These are phyloP conservation scores for Terebella lapidaria DNA, from an alignment of 2,888 invertebrate genomes.

Conservation along the genomic window DNA sequence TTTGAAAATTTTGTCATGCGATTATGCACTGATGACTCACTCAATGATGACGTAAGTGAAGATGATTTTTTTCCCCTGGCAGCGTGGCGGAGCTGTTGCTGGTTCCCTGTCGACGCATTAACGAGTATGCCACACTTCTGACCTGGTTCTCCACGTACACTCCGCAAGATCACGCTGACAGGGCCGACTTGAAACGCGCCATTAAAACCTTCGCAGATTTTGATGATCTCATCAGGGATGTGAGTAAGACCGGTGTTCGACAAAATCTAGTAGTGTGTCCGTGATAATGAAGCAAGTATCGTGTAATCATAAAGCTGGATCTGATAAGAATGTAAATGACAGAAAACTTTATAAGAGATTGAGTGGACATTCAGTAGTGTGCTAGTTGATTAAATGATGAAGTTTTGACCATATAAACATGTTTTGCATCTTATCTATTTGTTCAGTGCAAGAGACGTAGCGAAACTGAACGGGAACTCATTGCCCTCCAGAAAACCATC, in stretches of 20 bases:
- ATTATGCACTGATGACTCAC: too few relatives aligned
- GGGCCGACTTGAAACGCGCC: conserved; percentile 37
- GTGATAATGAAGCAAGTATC: too few relatives aligned
- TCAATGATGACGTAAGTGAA: too few relatives aligned
- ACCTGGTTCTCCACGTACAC: conserved; percentile 46
- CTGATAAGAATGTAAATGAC: too few relatives aligned
- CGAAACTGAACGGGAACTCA: conserved; percentile 39
- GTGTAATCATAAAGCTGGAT: too few relatives aligned
- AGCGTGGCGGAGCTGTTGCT: conserved; percentile 54
- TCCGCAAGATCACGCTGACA: conserved; percentile 42
- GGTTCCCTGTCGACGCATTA: conserved; percentile 41
- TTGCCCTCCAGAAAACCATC: conserved; percentile 37
- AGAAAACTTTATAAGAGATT: too few relatives aligned
- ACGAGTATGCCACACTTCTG: conserved; percentile 44
- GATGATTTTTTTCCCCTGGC: too few relatives aligned
- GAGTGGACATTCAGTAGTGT: too few relatives aligned
- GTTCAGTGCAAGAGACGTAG: conserved; percentile 38
- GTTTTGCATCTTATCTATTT: too few relatives aligned
- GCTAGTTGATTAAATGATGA: too few relatives aligned
- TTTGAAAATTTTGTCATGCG: too few relatives aligned
- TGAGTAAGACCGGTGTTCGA: conserved; percentile 12
- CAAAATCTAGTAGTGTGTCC: background rate
- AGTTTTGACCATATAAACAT: too few relatives aligned
- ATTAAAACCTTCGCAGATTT: conserved; percentile 36
- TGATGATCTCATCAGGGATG: conserved; percentile 39